phyloP scores from a whole-genome alignment of 2,113 vertebrate genomes.

The Megaleporinus macrocephalus region DNA sequence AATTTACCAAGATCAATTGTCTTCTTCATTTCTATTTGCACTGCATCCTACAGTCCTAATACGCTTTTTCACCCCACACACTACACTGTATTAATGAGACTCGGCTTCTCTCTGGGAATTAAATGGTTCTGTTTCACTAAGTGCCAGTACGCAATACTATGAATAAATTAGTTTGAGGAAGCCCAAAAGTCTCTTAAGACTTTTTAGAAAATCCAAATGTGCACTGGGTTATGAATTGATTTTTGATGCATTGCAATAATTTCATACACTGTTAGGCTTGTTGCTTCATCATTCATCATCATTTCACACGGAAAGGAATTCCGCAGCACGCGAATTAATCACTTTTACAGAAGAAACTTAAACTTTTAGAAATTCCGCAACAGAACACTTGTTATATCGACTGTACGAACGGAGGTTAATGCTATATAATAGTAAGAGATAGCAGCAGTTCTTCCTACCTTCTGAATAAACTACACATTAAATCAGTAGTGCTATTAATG shows the following conservation, averaged over 20 bases:
- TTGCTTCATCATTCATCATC: not conserved
- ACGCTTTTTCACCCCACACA: not conserved
- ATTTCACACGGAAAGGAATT: not conserved
- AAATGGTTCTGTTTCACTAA: conserved; percentile 47
- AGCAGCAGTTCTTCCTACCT: not conserved
- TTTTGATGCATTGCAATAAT: conserved; percentile 18
- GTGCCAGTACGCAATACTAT: conserved; percentile 41
- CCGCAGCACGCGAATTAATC: not conserved
- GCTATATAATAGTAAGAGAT: not conserved
- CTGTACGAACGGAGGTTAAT: too few relatives aligned
- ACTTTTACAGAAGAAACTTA: not conserved
- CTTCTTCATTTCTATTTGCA: conserved; percentile 15
- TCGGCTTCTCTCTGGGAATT: conserved; percentile 37
- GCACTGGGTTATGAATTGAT: conserved; percentile 12
- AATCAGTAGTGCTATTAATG: not conserved
- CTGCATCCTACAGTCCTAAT: conserved; percentile 13
- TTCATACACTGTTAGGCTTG: conserved; percentile 2
- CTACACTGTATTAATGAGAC: conserved; percentile 37
- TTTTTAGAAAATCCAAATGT: conserved; percentile 27
- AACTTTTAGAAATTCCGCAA: not conserved
- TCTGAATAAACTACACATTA: not conserved
- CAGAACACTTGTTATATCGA: not conserved
- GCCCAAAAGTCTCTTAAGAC: conserved; percentile 32
- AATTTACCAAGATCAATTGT: conserved; percentile 40
- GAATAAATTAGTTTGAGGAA: conserved; percentile 40